Base-by-base conservation (phyloP, 2,113 vertebrate species). In the Campylomormyrus tamandua region DNA sequence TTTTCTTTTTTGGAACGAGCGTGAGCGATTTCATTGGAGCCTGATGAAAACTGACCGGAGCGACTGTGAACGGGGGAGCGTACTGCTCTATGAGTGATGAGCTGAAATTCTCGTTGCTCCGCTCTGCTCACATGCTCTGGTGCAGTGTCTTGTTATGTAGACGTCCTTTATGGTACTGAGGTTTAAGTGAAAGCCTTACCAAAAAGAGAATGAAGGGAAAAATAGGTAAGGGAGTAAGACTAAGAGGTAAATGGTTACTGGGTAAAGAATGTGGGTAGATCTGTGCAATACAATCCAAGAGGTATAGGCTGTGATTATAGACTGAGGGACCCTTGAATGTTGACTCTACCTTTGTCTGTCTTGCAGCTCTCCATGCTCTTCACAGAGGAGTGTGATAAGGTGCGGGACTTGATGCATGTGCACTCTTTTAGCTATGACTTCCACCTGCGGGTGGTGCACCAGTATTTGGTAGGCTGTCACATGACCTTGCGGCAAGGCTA, bases 371-470 rank as follows among this genome's bases (percentile, higher is more conserved):
- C 98, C 89, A 98, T 99, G 98, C 97, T 99, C 86, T 99, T 99
- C 96, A 99, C 98, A 0, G 98, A 99, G 94, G 98, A 99, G 93
- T 99, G 98, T 0, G 98, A 99, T 95, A 99, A 98, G 92, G 98
- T 99, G 88, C 96, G 98, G 46, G 98, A 98, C 92, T 96, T 99
- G 94, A 99, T 99, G 98, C 98, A 99, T 0, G 97, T 99, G 35
- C 98, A 99, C 93, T 99, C 98, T 0, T 99, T 99, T 96, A 99
- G 98, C 96, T 99, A 99, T 0, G 98, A 99, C 94, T 99, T 99
- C 95, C 98, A 99, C 93, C 94, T 99, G 92, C 97, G 98, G 21
- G 97, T 99, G n/a, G 97, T 98, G 89, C 98, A 98, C 94, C 98
- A 99, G 92, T 98, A 99, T 1, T 94, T 99, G 92, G 94, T 99